These are phyloP conservation scores for Leptocoma aspasia DNA, from an alignment of 2,113 vertebrate genomes.

Conservation along the genomic window DNA sequence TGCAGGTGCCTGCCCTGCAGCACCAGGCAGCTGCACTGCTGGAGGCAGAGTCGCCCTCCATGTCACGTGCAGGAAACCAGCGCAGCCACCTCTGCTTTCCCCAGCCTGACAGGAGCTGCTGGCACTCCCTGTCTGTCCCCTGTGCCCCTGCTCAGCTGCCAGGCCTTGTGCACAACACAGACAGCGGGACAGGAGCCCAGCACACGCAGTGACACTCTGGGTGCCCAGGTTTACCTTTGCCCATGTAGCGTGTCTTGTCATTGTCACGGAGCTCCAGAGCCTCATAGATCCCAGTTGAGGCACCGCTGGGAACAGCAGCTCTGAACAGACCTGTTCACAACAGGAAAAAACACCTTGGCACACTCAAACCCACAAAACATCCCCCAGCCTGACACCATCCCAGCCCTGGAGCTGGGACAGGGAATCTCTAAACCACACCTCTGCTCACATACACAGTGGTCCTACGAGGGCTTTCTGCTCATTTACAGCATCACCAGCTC, in stretches of 20 bases:
- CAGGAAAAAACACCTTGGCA: not conserved
- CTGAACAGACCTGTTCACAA: slow-evolving; percentile 86
- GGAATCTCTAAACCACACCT: not conserved
- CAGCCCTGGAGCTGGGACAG: not conserved
- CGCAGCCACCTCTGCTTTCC: not conserved
- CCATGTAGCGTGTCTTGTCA: slow-evolving; percentile 95
- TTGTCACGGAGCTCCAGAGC: slow-evolving; percentile 97
- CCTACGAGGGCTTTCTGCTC: not conserved
- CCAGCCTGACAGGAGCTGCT: rapidly evolving
- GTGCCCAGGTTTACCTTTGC: slow-evolving; percentile 81
- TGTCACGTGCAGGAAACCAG: too few species aligned
- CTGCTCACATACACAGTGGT: not conserved
- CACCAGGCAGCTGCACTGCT: not conserved
- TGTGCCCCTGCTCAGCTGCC: not conserved
- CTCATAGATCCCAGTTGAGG: slow-evolving; percentile 97
- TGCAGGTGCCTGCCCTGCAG: not conserved
- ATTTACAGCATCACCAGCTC: not conserved
- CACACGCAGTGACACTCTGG: rapidly evolving
- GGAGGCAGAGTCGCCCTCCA: not conserved
- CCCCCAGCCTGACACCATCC: not conserved
- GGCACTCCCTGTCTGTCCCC: not conserved
- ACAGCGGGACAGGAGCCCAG: not conserved
- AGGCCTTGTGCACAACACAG: not conserved
- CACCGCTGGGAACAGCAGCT: slow-evolving; percentile 95
- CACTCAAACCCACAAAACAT: not conserved